A percentile compares a stretch with the other conserved stretches of the same genome.
phyloP scores from a whole-genome alignment of 1,140 invertebrate species.

The Brachionus paranguensis region DNA sequence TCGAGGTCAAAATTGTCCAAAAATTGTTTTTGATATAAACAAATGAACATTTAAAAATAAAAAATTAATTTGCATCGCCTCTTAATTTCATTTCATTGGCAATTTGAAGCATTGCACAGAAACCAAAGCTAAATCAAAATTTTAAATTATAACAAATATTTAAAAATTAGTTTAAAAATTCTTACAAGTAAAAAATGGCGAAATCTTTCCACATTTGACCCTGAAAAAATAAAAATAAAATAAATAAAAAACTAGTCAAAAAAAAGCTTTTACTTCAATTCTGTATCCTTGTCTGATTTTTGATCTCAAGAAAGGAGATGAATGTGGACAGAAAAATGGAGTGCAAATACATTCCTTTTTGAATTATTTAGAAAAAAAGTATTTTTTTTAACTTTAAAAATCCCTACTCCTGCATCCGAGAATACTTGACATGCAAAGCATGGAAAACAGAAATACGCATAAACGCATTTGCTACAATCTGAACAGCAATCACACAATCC shows the following conservation, averaged over 20 bases:
- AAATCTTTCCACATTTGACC: neutral
- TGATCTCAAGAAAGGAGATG: neutral
- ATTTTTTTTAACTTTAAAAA: neutral
- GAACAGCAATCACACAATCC: neutral
- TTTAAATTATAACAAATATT: neutral
- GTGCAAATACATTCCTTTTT: neutral
- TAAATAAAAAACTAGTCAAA: neutral
- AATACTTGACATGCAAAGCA: neutral
- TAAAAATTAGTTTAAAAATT: neutral
- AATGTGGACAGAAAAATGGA: neutral
- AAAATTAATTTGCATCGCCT: neutral
- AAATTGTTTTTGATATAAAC: neutral
- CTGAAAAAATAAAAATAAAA: neutral
- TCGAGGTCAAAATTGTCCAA: neutral
- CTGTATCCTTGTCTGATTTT: neutral
- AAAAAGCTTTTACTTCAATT: neutral
- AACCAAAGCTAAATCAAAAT: neutral
- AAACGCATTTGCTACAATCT: neutral
- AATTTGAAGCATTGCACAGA: neutral
- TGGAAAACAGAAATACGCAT: neutral
- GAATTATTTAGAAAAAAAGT: neutral
- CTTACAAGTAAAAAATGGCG: neutral
- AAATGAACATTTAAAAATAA: neutral
- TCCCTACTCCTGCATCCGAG: neutral
- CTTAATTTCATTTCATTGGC: neutral